A percentile compares a stretch with the other conserved stretches of the same genome.
These are phyloP conservation scores for Tenthredo scrophulariae DNA, from an alignment of 2,888 invertebrate genomes.

Conservation along the genomic window DNA sequence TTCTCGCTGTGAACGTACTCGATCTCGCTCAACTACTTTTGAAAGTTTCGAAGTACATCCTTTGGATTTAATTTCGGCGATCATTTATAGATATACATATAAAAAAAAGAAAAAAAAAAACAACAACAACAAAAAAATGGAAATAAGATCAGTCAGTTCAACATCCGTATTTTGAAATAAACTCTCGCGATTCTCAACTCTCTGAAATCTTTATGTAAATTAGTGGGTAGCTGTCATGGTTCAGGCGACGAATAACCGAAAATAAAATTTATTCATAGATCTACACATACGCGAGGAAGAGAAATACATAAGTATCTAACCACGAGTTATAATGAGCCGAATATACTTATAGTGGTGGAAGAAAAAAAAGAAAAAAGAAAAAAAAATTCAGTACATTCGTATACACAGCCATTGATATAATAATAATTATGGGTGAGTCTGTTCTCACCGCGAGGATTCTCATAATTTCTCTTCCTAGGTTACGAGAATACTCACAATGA, in stretches of 20 bases:
- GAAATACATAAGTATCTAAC: neutral
- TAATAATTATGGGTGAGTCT: slow-evolving; percentile 33
- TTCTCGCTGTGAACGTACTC: neutral
- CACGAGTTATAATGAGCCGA: neutral
- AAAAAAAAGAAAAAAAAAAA: neutral
- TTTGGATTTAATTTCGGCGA: slow-evolving; percentile 18
- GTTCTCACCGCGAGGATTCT: slow-evolving; percentile 53
- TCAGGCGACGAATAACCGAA: slow-evolving; percentile 1
- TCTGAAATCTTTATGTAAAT: slow-evolving; percentile 18
- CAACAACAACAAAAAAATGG: neutral
- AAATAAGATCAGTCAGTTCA: neutral
- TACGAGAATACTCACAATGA: slow-evolving; percentile 50
- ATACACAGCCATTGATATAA: slow-evolving; percentile 28
- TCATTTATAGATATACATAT: neutral
- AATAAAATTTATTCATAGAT: neutral
- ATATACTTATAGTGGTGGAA: neutral
- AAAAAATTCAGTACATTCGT: neutral
- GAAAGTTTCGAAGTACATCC: slow-evolving; percentile 23
- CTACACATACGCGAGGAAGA: neutral
- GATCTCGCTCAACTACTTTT: neutral
- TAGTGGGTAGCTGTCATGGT: neutral
- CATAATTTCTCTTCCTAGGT: slow-evolving; percentile 53
- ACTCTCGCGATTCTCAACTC: neutral
- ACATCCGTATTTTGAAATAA: neutral
- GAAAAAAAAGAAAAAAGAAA: neutral